Evolutionary conservation across 2,797 vertebrate genomes (phyloP).

Genomic region (Allobates femoralis): DNA sequence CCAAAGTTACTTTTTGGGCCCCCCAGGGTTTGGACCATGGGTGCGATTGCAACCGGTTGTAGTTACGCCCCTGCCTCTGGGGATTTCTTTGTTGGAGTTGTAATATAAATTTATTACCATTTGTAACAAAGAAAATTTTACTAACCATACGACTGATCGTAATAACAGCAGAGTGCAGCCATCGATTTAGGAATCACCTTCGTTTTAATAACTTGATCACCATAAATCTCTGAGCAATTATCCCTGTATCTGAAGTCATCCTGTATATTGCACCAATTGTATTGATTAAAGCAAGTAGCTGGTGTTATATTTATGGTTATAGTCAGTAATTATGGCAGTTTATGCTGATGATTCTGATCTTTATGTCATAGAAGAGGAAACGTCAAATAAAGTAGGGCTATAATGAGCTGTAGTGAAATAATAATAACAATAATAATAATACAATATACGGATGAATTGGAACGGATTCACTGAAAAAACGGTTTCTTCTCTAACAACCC

Average conservation of each 20-base stretch:
- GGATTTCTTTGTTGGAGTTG: background rate
- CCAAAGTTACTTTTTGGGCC: too few species aligned
- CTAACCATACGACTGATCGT: background rate
- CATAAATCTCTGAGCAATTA: conserved; percentile 32
- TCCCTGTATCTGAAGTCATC: conserved; percentile 43
- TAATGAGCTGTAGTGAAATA: conserved; percentile 19
- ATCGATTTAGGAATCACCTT: conserved; percentile 4
- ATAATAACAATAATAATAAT: background rate
- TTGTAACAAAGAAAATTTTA: background rate
- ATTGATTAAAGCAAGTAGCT: conserved; percentile 52
- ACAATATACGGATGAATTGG: background rate
- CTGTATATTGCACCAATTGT: conserved; percentile 49
- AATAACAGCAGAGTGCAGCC: background rate
- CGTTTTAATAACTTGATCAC: conserved; percentile 10
- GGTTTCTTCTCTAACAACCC: background rate
- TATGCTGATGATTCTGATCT: conserved; percentile 39
- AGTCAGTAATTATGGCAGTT: conserved; percentile 38
- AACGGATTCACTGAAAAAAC: background rate
- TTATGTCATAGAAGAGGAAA: conserved; percentile 4
- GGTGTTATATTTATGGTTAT: conserved; percentile 55
- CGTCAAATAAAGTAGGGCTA: background rate
- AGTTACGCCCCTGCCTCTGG: too few species aligned
- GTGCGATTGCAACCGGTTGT: too few species aligned
- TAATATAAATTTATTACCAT: background rate
- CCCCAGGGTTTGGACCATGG: too few species aligned